phyloP scores from a whole-genome alignment of 2,888 invertebrate species.

The Heliconius ethilla region DNA sequence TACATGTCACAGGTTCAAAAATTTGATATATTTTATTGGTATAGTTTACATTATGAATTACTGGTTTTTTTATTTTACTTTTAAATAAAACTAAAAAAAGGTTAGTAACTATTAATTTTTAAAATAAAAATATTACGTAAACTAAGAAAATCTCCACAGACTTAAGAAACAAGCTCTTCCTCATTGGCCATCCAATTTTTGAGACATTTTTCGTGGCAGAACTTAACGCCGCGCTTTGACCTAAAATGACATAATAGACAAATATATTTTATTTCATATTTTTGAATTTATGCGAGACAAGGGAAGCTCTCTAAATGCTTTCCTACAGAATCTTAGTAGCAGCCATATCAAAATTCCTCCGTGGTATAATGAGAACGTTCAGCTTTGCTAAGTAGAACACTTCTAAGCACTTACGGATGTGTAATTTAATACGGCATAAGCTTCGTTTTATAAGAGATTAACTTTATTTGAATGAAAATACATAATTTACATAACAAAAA shows the following conservation, averaged over 20 bases:
- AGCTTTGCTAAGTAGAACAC: background rate
- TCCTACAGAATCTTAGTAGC: background rate
- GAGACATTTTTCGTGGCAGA: background rate
- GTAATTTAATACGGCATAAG: background rate
- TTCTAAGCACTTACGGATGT: background rate
- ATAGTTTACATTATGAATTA: no score
- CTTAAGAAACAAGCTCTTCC: background rate
- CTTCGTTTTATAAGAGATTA: background rate
- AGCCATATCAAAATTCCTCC: background rate
- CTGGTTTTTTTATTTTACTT: background rate
- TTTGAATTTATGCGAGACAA: background rate
- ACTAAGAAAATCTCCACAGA: no score
- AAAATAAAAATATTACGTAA: no score
- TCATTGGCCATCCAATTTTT: background rate
- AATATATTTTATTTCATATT: no score
- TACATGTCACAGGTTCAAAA: constrained; percentile 60
- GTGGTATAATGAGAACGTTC: background rate
- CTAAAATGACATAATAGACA: background rate
- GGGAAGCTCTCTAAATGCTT: background rate
- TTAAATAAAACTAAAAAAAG: no score
- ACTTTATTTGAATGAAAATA: background rate
- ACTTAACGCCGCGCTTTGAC: no score
- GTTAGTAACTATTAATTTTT: no score
- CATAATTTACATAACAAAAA: no score
- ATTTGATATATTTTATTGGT: background rate